These are phyloP conservation scores for Neoscelio sp. DNA, from an alignment of 2,888 invertebrate genomes.

Conservation along the genomic window DNA sequence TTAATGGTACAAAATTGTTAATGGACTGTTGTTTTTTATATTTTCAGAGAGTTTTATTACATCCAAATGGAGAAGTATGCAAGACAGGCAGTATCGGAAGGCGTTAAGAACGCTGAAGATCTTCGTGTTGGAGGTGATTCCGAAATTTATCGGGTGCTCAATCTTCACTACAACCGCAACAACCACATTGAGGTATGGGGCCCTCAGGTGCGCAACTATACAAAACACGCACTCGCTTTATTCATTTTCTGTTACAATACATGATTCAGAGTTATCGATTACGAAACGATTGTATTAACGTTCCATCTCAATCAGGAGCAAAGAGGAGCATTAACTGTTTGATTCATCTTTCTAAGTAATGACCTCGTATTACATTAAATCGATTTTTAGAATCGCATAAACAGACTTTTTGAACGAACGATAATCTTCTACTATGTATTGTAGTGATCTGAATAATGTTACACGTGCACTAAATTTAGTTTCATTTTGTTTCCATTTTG, in stretches of 20 bases:
- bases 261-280: no score
- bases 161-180: slow-evolving; percentile 99
- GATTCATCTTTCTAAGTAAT: slow-evolving; percentile 15
- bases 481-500: no score
- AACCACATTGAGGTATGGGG: slow-evolving; percentile 96
- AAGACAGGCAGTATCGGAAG: slow-evolving; percentile 98
- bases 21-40: slow-evolving; percentile 34
- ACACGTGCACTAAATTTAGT: no score
- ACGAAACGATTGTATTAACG: not conserved
- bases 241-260: slow-evolving; percentile 64
- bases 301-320: not conserved
- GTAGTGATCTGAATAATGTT: no score
- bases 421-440: not conserved
- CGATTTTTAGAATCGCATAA: no score
- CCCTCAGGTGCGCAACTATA: slow-evolving; percentile 86
- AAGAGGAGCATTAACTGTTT: not conserved
- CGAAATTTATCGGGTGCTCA: slow-evolving; percentile 98
- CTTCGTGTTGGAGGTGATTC: slow-evolving; percentile 97
- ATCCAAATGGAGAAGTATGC: slow-evolving; percentile 99
- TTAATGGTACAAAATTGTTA: slow-evolving; percentile 26
- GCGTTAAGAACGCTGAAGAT: slow-evolving; percentile 96
- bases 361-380: no score
- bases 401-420: not conserved
- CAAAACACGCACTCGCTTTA: slow-evolving; percentile 79
- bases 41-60: slow-evolving; percentile 99